Evolutionary conservation across 2,888 invertebrate species (phyloP).

Genomic region (Drosophila kokeensis): DNA sequence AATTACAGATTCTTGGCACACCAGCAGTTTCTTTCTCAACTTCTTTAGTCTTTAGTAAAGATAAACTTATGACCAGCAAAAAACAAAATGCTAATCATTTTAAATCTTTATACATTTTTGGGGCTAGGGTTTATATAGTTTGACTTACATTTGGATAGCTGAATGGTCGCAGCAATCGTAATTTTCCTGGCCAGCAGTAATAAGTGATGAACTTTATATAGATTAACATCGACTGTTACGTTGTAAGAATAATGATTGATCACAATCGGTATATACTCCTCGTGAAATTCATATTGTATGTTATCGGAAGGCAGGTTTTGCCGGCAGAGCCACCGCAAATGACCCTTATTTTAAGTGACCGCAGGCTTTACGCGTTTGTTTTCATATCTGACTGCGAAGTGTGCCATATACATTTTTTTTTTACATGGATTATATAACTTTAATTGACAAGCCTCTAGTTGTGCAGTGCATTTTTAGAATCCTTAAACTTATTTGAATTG

Average conservation of each 20-base stretch:
- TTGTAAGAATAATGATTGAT: constrained; percentile 95
- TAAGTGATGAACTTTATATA: constrained; percentile 89
- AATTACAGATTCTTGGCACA: no score
- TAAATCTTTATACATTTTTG: no score
- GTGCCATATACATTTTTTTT: no score
- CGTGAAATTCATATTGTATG: constrained; percentile 93
- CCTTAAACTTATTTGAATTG: no score
- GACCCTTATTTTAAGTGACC: constrained; percentile 93
- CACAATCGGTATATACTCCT: constrained; percentile 96
- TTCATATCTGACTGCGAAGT: no score
- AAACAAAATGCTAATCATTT: neutral
- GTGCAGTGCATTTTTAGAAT: no score
- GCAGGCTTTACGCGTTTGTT: constrained; percentile 71
- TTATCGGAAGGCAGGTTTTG: constrained; percentile 95
- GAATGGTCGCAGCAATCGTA: constrained; percentile 93
- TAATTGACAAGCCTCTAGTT: no score
- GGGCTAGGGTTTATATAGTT: neutral
- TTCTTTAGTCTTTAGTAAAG: neutral
- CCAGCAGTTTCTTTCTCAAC: no score
- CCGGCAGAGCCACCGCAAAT: constrained; percentile 97
- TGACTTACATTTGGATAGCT: constrained; percentile 93
- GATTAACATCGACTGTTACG: constrained; percentile 91
- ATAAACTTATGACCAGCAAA: constrained; percentile 1
- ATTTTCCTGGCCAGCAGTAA: constrained; percentile 95
- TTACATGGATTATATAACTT: no score